These are phyloP conservation scores for Agapetus fuscipes DNA, from an alignment of 2,888 invertebrate genomes.

Conservation along the genomic window DNA sequence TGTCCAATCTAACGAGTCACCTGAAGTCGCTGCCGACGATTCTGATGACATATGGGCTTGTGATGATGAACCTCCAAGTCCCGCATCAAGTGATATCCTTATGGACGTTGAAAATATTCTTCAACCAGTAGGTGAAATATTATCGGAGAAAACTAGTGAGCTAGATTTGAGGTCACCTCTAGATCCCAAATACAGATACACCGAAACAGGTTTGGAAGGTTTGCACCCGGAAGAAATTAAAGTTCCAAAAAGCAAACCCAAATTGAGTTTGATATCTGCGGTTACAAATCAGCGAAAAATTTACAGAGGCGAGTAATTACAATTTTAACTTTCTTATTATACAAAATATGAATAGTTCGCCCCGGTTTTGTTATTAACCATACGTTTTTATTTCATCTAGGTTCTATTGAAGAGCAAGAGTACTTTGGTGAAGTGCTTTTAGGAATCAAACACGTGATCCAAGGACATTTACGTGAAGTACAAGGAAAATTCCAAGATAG, in stretches of 20 bases:
- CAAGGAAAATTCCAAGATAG: slow-evolving; percentile 61
- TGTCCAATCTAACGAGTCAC: slow-evolving; percentile 12
- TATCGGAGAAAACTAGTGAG: slow-evolving; percentile 14
- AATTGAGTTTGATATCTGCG: slow-evolving; percentile 45
- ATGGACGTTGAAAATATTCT: slow-evolving; percentile 6
- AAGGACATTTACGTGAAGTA: slow-evolving; percentile 60
- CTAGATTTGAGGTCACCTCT: slow-evolving; percentile 11
- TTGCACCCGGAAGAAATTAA: slow-evolving; percentile 44
- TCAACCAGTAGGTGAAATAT: slow-evolving; percentile 11
- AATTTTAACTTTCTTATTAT: not conserved
- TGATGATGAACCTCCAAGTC: slow-evolving; percentile 12
- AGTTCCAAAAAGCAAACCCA: slow-evolving; percentile 47
- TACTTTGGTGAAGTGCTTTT: slow-evolving; percentile 70
- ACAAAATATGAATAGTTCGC: not conserved
- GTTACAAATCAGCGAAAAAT: slow-evolving; percentile 51
- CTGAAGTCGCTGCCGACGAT: slow-evolving; percentile 13
- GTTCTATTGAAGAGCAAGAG: slow-evolving; percentile 64
- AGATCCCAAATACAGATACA: slow-evolving; percentile 17
- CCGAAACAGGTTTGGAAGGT: slow-evolving; percentile 25
- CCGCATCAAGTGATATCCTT: slow-evolving; percentile 6
- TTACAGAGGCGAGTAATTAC: slow-evolving; percentile 37
- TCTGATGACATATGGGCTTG: slow-evolving; percentile 14
- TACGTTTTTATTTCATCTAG: slow-evolving; percentile 27
- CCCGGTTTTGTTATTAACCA: not conserved
- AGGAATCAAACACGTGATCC: slow-evolving; percentile 75